These are phyloP conservation scores for Oeneis ivallda DNA, from an alignment of 2,888 invertebrate genomes.

Conservation along the genomic window DNA sequence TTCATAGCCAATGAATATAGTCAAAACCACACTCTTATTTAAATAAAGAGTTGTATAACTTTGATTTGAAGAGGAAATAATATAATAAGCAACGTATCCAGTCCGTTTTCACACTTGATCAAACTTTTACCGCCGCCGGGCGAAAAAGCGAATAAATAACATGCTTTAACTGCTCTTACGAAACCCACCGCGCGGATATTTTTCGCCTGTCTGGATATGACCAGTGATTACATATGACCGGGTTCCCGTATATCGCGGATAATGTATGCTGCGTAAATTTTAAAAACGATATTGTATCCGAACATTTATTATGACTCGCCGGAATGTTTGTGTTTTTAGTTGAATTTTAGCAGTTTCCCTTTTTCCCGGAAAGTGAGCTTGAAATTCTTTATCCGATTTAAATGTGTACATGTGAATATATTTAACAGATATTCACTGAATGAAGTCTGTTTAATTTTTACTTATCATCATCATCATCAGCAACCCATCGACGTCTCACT, in stretches of 20 bases:
- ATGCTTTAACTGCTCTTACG: constrained; percentile 28
- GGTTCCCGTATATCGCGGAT: constrained; percentile 30
- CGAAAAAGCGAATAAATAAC: constrained; percentile 38
- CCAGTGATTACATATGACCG: constrained; percentile 39
- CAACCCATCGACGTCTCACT: too few relatives aligned
- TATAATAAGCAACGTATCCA: constrained; percentile 13
- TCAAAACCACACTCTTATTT: neutral
- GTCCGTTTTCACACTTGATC: constrained; percentile 35
- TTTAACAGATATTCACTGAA: neutral
- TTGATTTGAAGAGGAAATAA: constrained; percentile 1
- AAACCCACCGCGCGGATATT: constrained; percentile 28
- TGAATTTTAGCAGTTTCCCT: constrained; percentile 15
- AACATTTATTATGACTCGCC: constrained; percentile 30
- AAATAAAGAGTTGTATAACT: neutral
- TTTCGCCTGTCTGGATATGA: constrained; percentile 37
- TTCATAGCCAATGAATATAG: neutral
- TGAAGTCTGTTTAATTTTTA: too few relatives aligned
- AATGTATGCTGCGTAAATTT: constrained; percentile 35
- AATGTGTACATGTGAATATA: neutral
- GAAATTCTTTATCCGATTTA: neutral
- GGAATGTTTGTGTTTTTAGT: constrained; percentile 17
- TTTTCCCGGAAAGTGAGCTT: neutral
- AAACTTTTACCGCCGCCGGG: constrained; percentile 34
- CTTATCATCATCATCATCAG: too few relatives aligned
- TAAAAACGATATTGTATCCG: constrained; percentile 32